Conservation (phyloP, 2,797 vertebrate species). For the Rhyacichthys aspro region DNA sequence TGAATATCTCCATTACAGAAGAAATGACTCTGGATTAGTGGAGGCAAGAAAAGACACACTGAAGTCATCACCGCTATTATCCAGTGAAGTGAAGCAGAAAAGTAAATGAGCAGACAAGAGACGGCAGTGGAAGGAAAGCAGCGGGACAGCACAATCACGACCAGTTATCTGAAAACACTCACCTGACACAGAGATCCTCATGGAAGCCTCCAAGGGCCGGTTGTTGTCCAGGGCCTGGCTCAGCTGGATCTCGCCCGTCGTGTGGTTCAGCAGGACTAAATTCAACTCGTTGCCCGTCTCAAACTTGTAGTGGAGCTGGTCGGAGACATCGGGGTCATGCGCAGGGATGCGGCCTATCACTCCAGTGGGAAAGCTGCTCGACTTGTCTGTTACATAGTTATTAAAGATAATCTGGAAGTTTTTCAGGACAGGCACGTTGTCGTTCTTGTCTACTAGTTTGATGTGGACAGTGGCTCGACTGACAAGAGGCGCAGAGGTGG, state of each 20-base stretch:
- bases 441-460: constrained; percentile 90
- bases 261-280: constrained; percentile 90
- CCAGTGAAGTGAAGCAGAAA: constrained; percentile 39
- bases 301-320: constrained; percentile 89
- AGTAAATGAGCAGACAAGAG: constrained; percentile 33
- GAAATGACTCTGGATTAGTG: constrained; percentile 44
- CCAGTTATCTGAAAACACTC: constrained; percentile 53
- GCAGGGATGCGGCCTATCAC: constrained; percentile 92
- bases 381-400: constrained; percentile 94
- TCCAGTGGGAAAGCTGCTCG: constrained; percentile 90
- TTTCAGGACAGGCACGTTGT: constrained; percentile 90
- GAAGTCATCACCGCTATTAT: constrained; percentile 54
- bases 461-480: constrained; percentile 93
- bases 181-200: constrained; percentile 95
- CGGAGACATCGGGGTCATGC: constrained; percentile 89
- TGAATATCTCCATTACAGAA: constrained; percentile 54
- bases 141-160: background rate
- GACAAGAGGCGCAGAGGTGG: constrained; percentile 94
- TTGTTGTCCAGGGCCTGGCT: constrained; percentile 94
- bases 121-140: constrained; percentile 11
- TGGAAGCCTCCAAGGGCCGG: constrained; percentile 92
- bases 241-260: constrained; percentile 89
- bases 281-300: constrained; percentile 93
- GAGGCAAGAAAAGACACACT: constrained; percentile 32
- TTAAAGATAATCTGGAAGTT: constrained; percentile 99